A percentile compares a stretch with the other conserved stretches of the same genome.
These are phyloP conservation scores for Nesogale talazaci DNA, from an alignment of 2,113 vertebrate species.

Conservation along the genomic window DNA sequence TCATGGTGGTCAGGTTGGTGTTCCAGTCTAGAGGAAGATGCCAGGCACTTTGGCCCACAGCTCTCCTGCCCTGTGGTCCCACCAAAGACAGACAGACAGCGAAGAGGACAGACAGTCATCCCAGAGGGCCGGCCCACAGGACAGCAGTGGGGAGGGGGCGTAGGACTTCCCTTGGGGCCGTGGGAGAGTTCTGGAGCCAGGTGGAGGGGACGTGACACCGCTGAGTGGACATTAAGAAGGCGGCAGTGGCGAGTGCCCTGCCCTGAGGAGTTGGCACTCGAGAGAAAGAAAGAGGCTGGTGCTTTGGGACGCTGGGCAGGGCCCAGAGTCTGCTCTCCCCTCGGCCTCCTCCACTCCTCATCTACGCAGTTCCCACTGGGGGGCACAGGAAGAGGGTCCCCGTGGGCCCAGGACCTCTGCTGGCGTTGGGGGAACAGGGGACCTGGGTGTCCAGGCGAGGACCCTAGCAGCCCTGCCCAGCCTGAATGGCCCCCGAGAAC, in stretches of 20 bases:
- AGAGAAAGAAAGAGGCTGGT: accelerated
- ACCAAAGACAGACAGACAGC: no score
- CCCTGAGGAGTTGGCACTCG: accelerated
- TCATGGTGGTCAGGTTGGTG: no score
- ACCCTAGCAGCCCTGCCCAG: neutral
- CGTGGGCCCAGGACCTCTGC: no score
- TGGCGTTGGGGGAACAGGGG: accelerated
- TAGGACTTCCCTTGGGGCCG: neutral
- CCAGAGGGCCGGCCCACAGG: neutral
- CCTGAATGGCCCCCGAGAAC: neutral
- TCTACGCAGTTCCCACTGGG: neutral
- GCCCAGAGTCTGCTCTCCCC: no score
- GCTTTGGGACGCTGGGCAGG: accelerated
- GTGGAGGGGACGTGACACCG: no score
- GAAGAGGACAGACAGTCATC: no score
- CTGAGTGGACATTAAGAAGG: accelerated
- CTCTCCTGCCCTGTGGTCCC: no score
- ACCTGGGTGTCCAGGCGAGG: accelerated
- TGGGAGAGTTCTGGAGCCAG: neutral
- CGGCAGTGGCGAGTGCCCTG: accelerated
- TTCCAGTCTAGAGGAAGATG: accelerated
- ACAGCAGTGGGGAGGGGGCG: neutral
- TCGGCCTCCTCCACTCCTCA: no score
- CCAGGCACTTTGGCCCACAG: neutral
- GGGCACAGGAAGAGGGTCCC: neutral